Base-by-base conservation (phyloP, 2,113 vertebrate species). In the Peromyscus polionotus region DNA sequence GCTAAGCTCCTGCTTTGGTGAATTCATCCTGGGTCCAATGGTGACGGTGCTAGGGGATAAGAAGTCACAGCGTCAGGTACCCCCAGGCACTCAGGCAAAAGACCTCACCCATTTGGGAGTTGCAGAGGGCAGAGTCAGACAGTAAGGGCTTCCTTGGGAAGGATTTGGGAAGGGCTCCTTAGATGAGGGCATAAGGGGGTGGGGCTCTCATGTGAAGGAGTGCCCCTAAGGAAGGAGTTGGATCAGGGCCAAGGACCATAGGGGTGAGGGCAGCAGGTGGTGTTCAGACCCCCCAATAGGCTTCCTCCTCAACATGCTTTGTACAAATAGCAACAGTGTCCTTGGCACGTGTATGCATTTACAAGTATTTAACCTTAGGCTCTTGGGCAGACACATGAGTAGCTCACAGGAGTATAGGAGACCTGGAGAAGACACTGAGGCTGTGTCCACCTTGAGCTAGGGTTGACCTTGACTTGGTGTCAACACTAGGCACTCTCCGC, bases 211-310 rank as follows among this genome's bases (percentile, higher is more conserved):
- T 1, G 0, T 7, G 7, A 61, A 13, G n/a, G 22, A 59, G 7
- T 0, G 6, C 26, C 26, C 26, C 20, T 36, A n/a, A 54, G 33
- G 68, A 45, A 13, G 0, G 14, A 39, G 36, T 5, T 6, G 8
- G 13, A 3, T 28, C 22, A 48, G n/a, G 48, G 17, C 5, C 3
- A 24, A 39, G 36, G 65, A 10, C 42, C 17, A 14, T 84, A 1
- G 0, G 12, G 9, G 0, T 7, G 17, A 24, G n/a, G 9, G 1
- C 13, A 9, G 20, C 67, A 5, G 67, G 51, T 67, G 5, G 0
- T 16, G 36, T 14, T 31, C 22, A 12, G 11, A 8, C 2, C 39
- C 19, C 24, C 67, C 20, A 19, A 8, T 1, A 28, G 54, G 20
- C 14, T 10, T 65, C 24, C 0, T 36, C 17, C n/a, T 31, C 42